These are phyloP conservation scores for Spodoptera picta DNA, from an alignment of 2,888 invertebrate species.

Conservation along the genomic window DNA sequence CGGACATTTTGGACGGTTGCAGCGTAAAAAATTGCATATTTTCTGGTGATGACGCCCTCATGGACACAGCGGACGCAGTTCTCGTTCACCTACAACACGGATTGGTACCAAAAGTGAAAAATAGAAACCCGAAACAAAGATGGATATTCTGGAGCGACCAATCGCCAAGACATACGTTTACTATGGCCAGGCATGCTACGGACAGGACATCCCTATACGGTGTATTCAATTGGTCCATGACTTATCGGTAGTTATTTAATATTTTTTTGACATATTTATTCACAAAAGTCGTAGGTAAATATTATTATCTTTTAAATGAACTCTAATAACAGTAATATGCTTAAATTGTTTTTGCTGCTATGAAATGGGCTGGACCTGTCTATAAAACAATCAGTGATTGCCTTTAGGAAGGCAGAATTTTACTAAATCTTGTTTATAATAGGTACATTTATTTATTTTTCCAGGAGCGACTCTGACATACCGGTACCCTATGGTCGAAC, in stretches of 20 bases:
- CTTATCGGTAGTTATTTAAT: conserved; percentile 84
- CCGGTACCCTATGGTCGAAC: conserved; percentile 91
- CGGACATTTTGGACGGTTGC: conserved; percentile 84
- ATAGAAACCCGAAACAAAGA: conserved; percentile 83
- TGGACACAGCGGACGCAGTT: conserved; percentile 90
- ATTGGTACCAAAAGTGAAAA: conserved; percentile 57
- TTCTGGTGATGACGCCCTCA: conserved; percentile 83
- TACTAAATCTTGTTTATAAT: background rate
- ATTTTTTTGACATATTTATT: too few species aligned
- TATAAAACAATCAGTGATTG: too few species aligned
- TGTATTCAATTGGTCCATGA: conserved; percentile 93
- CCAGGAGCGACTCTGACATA: conserved; percentile 90
- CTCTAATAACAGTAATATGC: too few species aligned
- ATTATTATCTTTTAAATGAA: too few species aligned
- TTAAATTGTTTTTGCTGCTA: too few species aligned
- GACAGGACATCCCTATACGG: conserved; percentile 83
- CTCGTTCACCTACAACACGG: conserved; percentile 85
- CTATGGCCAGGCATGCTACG: conserved; percentile 69
- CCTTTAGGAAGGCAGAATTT: too few species aligned
- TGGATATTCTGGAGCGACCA: conserved; percentile 93
- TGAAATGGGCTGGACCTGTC: too few species aligned
- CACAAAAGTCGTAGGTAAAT: too few species aligned
- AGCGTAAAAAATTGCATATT: conserved; percentile 90
- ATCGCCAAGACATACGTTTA: conserved; percentile 89
- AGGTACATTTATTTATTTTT: conserved; percentile 50